A percentile compares a stretch with the other conserved stretches of the same genome.
phyloP scores from a whole-genome alignment of 1,140 invertebrate species.

The Polyergus mexicanus region DNA sequence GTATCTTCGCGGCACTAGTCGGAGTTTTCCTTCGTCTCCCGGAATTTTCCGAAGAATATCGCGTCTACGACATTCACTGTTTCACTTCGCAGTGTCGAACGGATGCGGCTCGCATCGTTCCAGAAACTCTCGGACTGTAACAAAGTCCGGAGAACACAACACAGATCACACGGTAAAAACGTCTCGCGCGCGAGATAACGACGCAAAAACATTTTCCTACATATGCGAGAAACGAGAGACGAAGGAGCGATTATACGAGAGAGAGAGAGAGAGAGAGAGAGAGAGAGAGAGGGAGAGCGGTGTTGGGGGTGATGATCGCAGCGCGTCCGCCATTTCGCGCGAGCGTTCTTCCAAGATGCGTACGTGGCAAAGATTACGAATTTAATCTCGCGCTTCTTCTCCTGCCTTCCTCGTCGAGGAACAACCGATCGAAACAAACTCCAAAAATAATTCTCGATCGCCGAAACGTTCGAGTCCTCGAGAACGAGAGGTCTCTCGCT shows the following conservation, averaged over 20 bases:
- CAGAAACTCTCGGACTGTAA: background rate
- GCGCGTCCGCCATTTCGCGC: conserved; percentile 63
- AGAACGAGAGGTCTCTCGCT: background rate
- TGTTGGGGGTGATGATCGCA: background rate
- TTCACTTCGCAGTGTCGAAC: conserved; percentile 19
- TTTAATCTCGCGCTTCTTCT: conserved; percentile 17
- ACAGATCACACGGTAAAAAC: conserved; percentile 63
- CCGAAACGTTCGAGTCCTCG: conserved; percentile 23
- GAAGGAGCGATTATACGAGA: conserved; percentile 23
- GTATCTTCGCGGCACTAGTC: conserved; percentile 16
- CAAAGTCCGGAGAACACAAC: conserved; percentile 38
- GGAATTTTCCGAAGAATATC: background rate
- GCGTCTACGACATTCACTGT: conserved; percentile 34
- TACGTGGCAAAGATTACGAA: conserved; percentile 50
- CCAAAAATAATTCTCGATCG: conserved; percentile 11
- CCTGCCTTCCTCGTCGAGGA: background rate
- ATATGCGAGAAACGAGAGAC: conserved; percentile 14
- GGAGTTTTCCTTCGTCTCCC: background rate
- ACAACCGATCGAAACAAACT: conserved; percentile 15
- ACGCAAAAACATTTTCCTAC: background rate
- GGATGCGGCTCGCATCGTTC: background rate
- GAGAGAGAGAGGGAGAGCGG: no score
- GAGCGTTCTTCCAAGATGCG: conserved; percentile 66
- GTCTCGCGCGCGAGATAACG: background rate
- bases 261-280: no score